Conservation (phyloP, 2,113 vertebrate species). For the Excalfactoria chinensis region DNA sequence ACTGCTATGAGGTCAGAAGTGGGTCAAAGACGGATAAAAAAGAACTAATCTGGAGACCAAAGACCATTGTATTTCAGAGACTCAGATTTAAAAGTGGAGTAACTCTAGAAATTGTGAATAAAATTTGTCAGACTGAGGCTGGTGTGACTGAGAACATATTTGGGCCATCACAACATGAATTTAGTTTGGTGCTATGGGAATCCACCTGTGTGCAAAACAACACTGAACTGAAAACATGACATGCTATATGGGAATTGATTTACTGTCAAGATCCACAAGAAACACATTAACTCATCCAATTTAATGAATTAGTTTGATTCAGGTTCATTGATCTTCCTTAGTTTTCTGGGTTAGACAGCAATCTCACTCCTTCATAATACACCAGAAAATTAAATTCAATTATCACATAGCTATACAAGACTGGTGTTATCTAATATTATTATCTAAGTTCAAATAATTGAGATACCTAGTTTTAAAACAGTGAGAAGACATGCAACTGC, state of each 20-base stretch:
- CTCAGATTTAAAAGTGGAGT: not conserved
- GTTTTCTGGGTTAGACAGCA: not conserved
- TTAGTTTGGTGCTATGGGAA: rapidly evolving
- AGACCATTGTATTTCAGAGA: not conserved
- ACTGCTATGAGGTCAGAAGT: slow-evolving; percentile 7
- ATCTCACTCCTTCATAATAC: not conserved
- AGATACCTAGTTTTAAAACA: not conserved
- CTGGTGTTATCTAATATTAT: not conserved
- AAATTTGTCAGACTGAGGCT: not conserved
- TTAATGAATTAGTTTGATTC: not conserved
- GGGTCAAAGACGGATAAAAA: slow-evolving; percentile 37
- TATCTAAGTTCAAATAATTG: not conserved
- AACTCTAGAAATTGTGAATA: not conserved
- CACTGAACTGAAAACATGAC: not conserved
- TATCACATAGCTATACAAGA: not conserved
- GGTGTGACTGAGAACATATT: not conserved
- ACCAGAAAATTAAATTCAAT: not conserved
- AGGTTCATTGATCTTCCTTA: not conserved
- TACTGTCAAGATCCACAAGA: not conserved
- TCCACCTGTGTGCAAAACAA: not conserved
- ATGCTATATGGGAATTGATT: not conserved
- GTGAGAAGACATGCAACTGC: not conserved
- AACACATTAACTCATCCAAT: slow-evolving; percentile 1
- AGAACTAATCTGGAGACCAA: slow-evolving; percentile 29
- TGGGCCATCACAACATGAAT: not conserved